Conservation (phyloP, 2,113 vertebrate genomes). For the Dasyurus viverrinus region DNA sequence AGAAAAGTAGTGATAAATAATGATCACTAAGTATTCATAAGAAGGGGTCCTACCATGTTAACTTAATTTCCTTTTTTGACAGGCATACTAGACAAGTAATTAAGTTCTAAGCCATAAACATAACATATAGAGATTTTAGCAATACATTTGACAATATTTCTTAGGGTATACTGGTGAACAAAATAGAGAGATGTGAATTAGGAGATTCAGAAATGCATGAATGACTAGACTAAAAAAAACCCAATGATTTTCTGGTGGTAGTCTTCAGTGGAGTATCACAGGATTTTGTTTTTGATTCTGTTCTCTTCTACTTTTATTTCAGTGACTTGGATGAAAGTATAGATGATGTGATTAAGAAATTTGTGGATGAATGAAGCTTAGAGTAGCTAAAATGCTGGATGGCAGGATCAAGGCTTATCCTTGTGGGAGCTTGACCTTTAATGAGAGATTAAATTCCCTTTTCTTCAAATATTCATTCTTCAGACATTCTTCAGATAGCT, state of each 20-base stretch:
- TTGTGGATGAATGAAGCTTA: not conserved
- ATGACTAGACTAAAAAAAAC: not conserved
- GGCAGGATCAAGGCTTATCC: not conserved
- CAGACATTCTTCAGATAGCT: not conserved
- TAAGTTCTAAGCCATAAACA: not conserved
- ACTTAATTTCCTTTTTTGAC: not conserved
- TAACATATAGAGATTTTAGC: not conserved
- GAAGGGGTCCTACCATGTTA: not conserved
- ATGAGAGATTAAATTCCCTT: not conserved
- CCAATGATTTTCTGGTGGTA: not conserved
- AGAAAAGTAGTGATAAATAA: not conserved
- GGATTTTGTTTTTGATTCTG: not conserved
- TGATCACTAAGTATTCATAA: not conserved
- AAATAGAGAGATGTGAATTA: not conserved
- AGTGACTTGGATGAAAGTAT: not conserved
- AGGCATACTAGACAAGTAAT: not conserved
- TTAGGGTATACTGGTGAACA: not conserved
- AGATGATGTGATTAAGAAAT: not conserved
- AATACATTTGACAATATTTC: not conserved
- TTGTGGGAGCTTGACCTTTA: not conserved
- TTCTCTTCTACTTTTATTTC: not conserved
- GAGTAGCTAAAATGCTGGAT: not conserved
- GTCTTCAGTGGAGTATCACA: not conserved
- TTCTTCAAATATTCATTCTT: not conserved
- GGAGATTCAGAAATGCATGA: not conserved